These are phyloP conservation scores for Myocastor coypus DNA, from an alignment of 2,113 vertebrate genomes.

Conservation along the genomic window DNA sequence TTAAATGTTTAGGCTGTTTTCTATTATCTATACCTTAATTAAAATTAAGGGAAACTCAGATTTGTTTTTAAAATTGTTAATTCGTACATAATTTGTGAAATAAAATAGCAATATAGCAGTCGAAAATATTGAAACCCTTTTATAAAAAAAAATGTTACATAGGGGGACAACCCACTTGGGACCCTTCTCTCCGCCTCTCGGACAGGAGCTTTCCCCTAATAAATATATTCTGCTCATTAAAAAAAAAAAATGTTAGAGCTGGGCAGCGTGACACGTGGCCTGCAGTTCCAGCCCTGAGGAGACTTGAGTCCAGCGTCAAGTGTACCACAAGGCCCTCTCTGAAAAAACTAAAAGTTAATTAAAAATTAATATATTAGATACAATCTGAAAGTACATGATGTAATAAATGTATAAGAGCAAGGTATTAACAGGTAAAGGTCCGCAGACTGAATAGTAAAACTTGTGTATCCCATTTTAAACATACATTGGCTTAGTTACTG, in stretches of 20 bases:
- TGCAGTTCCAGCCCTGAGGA: background rate
- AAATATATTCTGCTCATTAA: too few relatives aligned
- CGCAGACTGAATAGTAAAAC: background rate
- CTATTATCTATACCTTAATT: conserved; percentile 5
- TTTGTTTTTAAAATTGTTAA: conserved; percentile 18
- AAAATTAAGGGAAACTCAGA: conserved; percentile 44
- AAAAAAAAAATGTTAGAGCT: background rate
- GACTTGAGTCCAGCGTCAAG: background rate
- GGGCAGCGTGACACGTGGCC: background rate
- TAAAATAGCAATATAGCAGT: conserved; percentile 22
- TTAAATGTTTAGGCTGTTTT: conserved; percentile 27
- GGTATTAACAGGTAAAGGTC: background rate
- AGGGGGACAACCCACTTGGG: too few relatives aligned
- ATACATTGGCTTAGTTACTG: background rate
- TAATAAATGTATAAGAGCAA: conserved; percentile 10
- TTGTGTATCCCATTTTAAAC: background rate
- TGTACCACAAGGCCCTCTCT: background rate
- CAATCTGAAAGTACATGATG: background rate
- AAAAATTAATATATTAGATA: background rate
- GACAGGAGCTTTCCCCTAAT: too few relatives aligned
- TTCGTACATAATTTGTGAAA: background rate
- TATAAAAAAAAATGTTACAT: background rate
- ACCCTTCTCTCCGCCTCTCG: too few relatives aligned
- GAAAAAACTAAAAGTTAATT: background rate
- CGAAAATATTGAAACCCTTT: background rate